Evolutionary conservation across 2,888 invertebrate genomes (phyloP), one percentile per base, ranked within the genome.

Genomic region (Hoplodrina ambigua): DNA sequence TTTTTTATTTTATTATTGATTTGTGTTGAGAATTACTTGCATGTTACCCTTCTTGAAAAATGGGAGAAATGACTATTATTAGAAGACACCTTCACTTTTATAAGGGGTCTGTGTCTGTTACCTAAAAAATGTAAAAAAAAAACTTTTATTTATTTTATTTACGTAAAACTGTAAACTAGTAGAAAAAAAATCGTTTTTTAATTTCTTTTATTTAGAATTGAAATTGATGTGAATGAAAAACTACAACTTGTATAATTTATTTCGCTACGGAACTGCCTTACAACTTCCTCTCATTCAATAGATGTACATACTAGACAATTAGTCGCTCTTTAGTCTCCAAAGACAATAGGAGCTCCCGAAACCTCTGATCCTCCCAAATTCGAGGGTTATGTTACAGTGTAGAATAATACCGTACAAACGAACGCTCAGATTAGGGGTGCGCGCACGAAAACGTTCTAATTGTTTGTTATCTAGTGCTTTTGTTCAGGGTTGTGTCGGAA

Each of bases 401-500:
- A 86, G 82, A 85, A 85, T 83, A 84, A 84, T 81, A 30, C 83
- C 72, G 60, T 71, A 79, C 72, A 83, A 77, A 75, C 78, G 76
- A 77, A 85, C 84, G 80, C 85, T 68, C 83, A 89, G 89, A 91
- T 91, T 91, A 90, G 86, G 87, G 85, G 74, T 83, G 80, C 72
- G 78, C 82, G 83, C 87, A 86, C 85, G 89, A 87, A 87, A 87
- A 86, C 85, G 85, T 82, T 87, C 89, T 92, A 92, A 92, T 92
- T 92, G 91, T 92, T 88, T 88, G 89, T 87, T 89, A 89, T 89
- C 89, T 89, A 80, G 81, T 81, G 84, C 86, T 82, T 89, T 91
- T 92, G 91, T 92, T 90, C 83, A 71, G 54, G 53, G 56, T 71
- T 67, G 53, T 72, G 73, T 79, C 50, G 63, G 56, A 80, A 76